Evolutionary conservation across 1,140 invertebrate genomes (phyloP), one percentile per base, ranked within the genome.

Genomic region (Battus philenor): DNA sequence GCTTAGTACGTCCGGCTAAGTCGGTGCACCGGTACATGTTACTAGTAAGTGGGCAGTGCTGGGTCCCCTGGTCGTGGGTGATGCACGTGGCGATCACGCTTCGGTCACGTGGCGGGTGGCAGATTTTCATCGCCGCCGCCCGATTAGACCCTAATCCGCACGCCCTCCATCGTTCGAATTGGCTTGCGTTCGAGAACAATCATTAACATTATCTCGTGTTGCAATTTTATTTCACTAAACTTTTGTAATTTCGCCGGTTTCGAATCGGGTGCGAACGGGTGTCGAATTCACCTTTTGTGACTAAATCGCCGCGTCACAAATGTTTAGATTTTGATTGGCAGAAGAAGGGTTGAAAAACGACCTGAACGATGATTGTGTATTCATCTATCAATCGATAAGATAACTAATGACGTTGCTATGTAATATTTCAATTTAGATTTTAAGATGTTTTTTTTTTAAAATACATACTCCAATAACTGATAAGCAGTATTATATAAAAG

Each of bases 131-230:
- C 79, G 69, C 68, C 61, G 64, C 4, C 59, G 61, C 46, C 65
- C 72, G 78, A 82, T 82, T 79, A 82, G 70, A 46, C 50, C 61
- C 64, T 75, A 71, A 78, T 77, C 69, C 69, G 17, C 64, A 71
- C 74, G 70, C 76, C 70, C 64, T 55, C 48, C 48, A 31, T 41
- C 17, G 52, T 47, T 47, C 50, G 61, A 72, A 70, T 73, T 72
- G 67, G 54, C 69, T 73, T 62, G 66, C 64, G 53, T 63, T 52
- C 43, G 50, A 43, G 54, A 38, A 59, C 54, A 65, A 65, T 74
- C 56, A 68, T 68, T 73, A 68, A 46, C 48, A 45, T 66, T 70
- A 72, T 68, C 71, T 78, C 67, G 36, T 62, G 67, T 77, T 77
- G 60, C 68, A 67, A 72, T 70, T 71, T 73, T 54, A 61, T 60